Evolutionary conservation across 2,797 vertebrate genomes (phyloP).

Genomic region (Megalops cyprinoides): DNA sequence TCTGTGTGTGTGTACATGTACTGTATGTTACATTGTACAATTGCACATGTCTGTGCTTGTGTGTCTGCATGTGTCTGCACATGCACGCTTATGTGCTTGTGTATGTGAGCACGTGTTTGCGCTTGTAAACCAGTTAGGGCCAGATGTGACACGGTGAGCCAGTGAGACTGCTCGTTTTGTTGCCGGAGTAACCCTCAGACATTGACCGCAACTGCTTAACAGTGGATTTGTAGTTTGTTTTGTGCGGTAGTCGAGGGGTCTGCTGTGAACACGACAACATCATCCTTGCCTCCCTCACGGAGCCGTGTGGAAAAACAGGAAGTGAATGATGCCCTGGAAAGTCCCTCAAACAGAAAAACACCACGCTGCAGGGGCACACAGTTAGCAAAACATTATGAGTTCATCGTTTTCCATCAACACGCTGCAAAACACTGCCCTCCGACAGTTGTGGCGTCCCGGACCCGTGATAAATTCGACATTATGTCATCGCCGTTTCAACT

Average conservation of each 20-base stretch:
- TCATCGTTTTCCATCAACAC: conserved; percentile 26
- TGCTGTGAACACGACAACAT: conserved; percentile 1
- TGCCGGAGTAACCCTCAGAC: not conserved
- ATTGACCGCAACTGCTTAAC: not conserved
- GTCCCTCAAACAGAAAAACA: conserved; percentile 8
- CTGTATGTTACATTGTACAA: not conserved
- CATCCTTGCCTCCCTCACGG: not conserved
- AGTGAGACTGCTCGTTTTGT: not conserved
- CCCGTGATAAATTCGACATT: no score
- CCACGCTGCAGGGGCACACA: not conserved
- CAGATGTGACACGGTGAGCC: not conserved
- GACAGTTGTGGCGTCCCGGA: no score
- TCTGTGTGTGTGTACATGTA: not conserved
- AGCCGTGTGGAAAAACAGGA: conserved; percentile 12
- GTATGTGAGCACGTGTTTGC: not conserved
- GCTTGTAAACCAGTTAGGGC: no score
- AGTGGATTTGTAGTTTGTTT: conserved; percentile 12
- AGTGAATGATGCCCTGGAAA: conserved; percentile 4
- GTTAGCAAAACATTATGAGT: conserved; percentile 20
- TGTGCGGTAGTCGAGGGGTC: not conserved
- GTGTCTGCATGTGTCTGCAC: not conserved
- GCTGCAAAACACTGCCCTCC: not conserved
- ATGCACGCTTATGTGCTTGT: not conserved
- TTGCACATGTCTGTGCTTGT: not conserved
- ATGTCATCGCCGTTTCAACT: no score